Percentiles rank a stretch among this genome's conserved stretches.
These are phyloP conservation scores for Phalacrocorax pelagicus DNA, from an alignment of 2,113 vertebrate species.

Conservation along the genomic window DNA sequence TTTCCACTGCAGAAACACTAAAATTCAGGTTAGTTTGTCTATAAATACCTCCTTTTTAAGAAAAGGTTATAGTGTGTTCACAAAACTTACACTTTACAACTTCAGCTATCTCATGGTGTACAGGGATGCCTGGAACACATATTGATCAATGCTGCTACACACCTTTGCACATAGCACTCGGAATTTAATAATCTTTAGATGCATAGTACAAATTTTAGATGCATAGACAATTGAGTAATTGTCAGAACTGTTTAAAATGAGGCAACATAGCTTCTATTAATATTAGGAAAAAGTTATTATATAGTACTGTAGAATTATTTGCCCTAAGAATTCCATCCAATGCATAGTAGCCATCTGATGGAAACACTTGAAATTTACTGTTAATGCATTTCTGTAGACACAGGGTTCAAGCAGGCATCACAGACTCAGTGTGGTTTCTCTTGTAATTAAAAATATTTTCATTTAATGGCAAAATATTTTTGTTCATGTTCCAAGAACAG, in stretches of 20 bases:
- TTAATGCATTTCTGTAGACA: background rate
- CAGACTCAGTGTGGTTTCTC: background rate
- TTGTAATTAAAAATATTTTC: slow-evolving; percentile 51
- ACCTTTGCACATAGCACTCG: background rate
- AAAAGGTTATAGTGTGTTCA: background rate
- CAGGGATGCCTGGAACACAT: rapidly evolving
- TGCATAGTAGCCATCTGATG: background rate
- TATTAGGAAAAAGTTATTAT: background rate
- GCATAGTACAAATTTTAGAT: background rate
- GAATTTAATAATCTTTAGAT: background rate
- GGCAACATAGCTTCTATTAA: background rate
- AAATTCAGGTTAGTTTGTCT: background rate
- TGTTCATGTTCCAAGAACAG: slow-evolving; percentile 34
- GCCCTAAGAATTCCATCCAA: background rate
- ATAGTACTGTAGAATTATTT: background rate
- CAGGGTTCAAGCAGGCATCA: background rate
- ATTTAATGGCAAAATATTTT: slow-evolving; percentile 48
- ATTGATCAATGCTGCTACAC: background rate
- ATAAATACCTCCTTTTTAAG: background rate
- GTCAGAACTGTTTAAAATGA: background rate
- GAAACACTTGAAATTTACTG: background rate
- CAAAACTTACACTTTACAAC: background rate
- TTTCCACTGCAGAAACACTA: background rate
- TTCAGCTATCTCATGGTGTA: background rate
- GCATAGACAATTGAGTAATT: background rate